Conservation (phyloP, 2,113 vertebrate genomes). For the Kobus ellipsiprymnus region DNA sequence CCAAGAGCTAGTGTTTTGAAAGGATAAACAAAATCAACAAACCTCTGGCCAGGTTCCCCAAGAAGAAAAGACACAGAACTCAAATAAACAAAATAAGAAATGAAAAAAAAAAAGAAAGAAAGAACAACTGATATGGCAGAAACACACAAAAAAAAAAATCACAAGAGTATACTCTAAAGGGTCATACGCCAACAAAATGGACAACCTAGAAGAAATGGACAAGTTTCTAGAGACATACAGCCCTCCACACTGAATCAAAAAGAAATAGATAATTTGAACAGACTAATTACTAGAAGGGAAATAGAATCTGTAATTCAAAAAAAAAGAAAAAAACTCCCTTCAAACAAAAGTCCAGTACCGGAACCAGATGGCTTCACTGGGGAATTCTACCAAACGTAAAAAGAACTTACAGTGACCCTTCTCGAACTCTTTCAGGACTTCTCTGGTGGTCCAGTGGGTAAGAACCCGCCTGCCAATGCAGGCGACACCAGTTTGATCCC, state of each 20-base stretch:
- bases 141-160: not conserved
- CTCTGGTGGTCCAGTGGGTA: not conserved
- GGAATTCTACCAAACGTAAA: not conserved
- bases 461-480: not conserved
- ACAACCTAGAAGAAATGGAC: not conserved
- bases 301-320: not conserved
- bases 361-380: not conserved
- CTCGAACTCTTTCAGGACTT: not conserved
- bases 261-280: not conserved
- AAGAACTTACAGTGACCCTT: not conserved
- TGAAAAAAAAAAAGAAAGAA: not conserved
- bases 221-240: not conserved
- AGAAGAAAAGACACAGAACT: not conserved
- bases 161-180: not conserved
- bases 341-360: not conserved
- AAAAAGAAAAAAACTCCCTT: not conserved
- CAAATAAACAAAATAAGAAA: not conserved
- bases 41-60: not conserved
- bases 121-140: not conserved
- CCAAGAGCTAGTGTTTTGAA: not conserved
- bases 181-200: not conserved
- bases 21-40: not conserved
- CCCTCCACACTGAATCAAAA: not conserved
- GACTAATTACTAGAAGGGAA: not conserved
- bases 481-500: not conserved